Percentiles rank a stretch among this genome's conserved stretches.
Conservation (phyloP, 2,888 invertebrate genomes). For the Beris morrisii region DNA sequence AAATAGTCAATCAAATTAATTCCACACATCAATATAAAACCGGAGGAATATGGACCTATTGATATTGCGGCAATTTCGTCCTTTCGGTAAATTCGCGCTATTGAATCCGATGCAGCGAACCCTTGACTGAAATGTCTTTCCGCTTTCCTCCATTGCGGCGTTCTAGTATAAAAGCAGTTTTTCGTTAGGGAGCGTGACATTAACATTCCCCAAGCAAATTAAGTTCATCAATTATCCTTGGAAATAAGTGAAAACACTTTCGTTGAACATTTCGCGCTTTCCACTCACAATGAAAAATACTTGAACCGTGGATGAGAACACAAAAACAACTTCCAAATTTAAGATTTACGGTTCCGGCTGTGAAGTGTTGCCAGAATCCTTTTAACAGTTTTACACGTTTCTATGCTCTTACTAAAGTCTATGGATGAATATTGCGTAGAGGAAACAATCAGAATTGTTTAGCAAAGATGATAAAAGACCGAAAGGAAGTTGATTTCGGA, state of each 20-base stretch:
- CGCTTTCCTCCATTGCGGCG: neutral
- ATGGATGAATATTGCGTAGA: neutral
- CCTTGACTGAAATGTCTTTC: too few species aligned
- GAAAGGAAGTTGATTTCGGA: neutral
- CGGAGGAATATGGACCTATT: neutral
- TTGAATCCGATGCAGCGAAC: too few species aligned
- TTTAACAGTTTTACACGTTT: constrained; percentile 13
- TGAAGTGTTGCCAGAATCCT: neutral
- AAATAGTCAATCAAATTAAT: constrained; percentile 4
- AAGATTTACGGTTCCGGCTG: neutral
- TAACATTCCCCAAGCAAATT: constrained; percentile 12
- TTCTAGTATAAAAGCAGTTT: too few species aligned
- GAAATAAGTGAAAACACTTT: constrained; percentile 16
- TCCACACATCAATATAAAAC: neutral
- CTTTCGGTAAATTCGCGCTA: neutral
- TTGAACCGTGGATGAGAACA: constrained; percentile 22
- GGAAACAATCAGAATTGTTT: constrained; percentile 1
- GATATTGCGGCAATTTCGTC: neutral
- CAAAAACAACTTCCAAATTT: neutral
- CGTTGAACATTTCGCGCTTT: constrained; percentile 12
- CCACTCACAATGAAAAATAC: constrained; percentile 2
- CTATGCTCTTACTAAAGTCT: constrained; percentile 1
- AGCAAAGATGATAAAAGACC: neutral
- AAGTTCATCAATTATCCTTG: constrained; percentile 35
- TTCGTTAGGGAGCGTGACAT: neutral